These are phyloP conservation scores for Takifugu ocellatus DNA, from an alignment of 2,797 vertebrate genomes.

Conservation along the genomic window DNA sequence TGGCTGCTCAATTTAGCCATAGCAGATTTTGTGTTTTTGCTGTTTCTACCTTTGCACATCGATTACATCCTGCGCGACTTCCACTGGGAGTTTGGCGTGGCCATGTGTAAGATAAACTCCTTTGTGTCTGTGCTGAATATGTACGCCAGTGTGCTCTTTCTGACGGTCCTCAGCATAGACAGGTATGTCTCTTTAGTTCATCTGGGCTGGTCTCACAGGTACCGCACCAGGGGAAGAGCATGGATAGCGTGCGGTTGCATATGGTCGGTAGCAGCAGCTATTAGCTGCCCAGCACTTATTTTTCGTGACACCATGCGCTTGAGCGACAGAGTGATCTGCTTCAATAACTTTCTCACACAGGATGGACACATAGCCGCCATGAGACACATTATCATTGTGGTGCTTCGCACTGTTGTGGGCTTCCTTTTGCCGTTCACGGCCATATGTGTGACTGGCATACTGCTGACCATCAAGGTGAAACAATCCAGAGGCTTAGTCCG, in stretches of 20 bases:
- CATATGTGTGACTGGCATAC: constrained; percentile 84
- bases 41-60: constrained; percentile 90
- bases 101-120: constrained; percentile 90
- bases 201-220: constrained; percentile 76
- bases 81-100: constrained; percentile 89
- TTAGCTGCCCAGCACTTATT: constrained; percentile 83
- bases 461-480: constrained; percentile 80
- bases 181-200: constrained; percentile 84
- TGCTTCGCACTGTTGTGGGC: constrained; percentile 81
- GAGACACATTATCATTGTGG: constrained; percentile 81
- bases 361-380: constrained; percentile 62
- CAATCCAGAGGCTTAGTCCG: constrained; percentile 61
- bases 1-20: constrained; percentile 94
- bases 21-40: constrained; percentile 92
- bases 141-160: constrained; percentile 93
- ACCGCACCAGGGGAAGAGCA: constrained; percentile 65
- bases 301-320: constrained; percentile 82
- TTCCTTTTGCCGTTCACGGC: constrained; percentile 88
- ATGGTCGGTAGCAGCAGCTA: constrained; percentile 78
- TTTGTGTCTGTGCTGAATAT: constrained; percentile 91
- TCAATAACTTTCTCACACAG: constrained; percentile 85
- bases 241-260: constrained; percentile 74
- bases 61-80: constrained; percentile 88
- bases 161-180: constrained; percentile 90
- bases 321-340: constrained; percentile 81